These are phyloP conservation scores for Pelvicachromis taeniatus DNA, from an alignment of 2,113 vertebrate species.

Conservation along the genomic window DNA sequence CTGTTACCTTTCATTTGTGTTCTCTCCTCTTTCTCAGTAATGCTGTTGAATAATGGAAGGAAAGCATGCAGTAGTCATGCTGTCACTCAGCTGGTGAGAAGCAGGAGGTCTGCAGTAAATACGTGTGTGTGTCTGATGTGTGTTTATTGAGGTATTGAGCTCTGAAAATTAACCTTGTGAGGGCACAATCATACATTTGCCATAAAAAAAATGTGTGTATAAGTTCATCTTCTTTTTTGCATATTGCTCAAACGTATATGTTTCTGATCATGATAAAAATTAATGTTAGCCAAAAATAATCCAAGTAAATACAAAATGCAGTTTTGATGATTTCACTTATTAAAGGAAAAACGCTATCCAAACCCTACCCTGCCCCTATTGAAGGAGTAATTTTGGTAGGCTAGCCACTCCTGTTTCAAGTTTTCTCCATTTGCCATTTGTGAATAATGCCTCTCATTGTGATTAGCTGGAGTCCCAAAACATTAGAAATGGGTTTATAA, in stretches of 20 bases:
- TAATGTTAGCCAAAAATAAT: background rate
- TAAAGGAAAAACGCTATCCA: background rate
- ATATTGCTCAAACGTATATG: background rate
- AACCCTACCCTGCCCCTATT: background rate
- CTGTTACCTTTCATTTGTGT: conserved; percentile 42
- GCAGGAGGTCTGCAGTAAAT: conserved; percentile 49
- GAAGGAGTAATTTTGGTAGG: no score
- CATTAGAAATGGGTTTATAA: no score
- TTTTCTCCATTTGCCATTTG: no score
- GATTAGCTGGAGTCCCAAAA: no score
- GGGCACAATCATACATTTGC: background rate
- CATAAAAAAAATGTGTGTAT: background rate
- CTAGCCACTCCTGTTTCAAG: no score
- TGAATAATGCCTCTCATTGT: no score
- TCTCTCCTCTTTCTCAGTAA: conserved; percentile 39
- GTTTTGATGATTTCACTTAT: background rate
- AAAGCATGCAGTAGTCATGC: conserved; percentile 63
- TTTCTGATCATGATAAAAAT: background rate
- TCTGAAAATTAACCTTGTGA: conserved; percentile 44
- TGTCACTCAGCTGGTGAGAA: conserved; percentile 63
- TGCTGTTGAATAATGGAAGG: conserved; percentile 70
- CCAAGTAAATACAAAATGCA: background rate
- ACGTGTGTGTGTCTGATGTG: conserved; percentile 17
- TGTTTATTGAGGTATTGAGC: background rate
- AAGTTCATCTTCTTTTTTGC: background rate